Conservation (phyloP, 2,113 vertebrate genomes). For the Progne subis region DNA sequence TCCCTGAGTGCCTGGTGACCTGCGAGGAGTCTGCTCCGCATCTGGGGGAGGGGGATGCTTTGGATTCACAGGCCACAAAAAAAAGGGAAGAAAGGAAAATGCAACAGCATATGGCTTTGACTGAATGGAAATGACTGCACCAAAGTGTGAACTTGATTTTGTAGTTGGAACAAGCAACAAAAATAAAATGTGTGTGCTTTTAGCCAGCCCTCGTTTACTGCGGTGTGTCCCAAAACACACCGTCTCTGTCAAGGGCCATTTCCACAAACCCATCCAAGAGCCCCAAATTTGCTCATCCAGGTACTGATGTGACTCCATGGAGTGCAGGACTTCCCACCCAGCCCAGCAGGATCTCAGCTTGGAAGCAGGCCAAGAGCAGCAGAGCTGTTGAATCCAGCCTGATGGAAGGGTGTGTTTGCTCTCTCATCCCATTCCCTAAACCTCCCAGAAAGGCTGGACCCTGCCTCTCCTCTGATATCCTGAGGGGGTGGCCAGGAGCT, state of each 20-base stretch:
- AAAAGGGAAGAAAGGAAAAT: background rate
- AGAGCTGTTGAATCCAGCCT: background rate
- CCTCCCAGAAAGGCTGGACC: fast-evolving
- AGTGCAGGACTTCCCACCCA: background rate
- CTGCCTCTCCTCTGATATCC: background rate
- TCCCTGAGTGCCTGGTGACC: background rate
- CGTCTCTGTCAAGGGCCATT: background rate
- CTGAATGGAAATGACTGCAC: background rate
- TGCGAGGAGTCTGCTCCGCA: background rate
- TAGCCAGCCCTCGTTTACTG: background rate
- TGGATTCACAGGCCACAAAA: background rate
- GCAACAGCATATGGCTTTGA: background rate
- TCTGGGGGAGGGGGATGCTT: background rate
- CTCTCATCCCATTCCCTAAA: background rate
- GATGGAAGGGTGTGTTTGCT: background rate
- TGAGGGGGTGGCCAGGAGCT: background rate
- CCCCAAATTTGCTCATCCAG: background rate
- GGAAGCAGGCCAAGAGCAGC: background rate
- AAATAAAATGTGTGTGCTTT: background rate
- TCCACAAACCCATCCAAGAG: background rate
- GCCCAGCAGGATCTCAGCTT: background rate
- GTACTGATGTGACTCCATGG: background rate
- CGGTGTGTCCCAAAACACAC: fast-evolving
- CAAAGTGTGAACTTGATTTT: background rate
- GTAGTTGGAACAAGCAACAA: background rate